Conservation (phyloP, 2,113 vertebrate species). For the Apaloderma vittatum region DNA sequence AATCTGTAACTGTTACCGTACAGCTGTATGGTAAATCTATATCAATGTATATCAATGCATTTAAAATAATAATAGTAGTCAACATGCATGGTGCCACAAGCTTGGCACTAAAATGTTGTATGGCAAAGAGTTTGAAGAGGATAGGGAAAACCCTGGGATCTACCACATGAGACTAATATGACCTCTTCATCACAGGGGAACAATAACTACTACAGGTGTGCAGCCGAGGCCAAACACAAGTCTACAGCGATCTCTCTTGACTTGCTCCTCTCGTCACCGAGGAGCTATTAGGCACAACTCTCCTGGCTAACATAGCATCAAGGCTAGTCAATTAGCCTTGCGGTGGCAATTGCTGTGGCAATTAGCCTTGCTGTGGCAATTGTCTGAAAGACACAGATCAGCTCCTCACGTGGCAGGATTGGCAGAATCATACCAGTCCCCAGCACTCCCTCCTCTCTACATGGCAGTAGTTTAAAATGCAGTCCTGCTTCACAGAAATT, state of each 20-base stretch:
- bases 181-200: background rate
- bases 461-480: background rate
- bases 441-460: background rate
- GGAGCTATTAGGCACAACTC: background rate
- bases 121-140: background rate
- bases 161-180: fast-evolving
- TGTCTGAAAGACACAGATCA: background rate
- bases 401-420: fast-evolving
- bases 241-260: background rate
- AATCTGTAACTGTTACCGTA: background rate
- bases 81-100: background rate
- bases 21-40: background rate
- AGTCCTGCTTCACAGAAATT: background rate
- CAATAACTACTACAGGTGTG: background rate
- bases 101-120: background rate
- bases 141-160: background rate
- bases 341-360: background rate
- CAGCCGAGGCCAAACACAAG: background rate
- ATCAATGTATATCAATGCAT: background rate
- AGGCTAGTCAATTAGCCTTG: fast-evolving
- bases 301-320: background rate
- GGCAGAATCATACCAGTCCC: background rate
- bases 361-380: background rate
- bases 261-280: background rate
- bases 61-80: background rate